Evolutionary conservation across 2,113 vertebrate genomes (phyloP), one percentile per base, ranked within the genome.

Genomic region (Xiphias gladius): DNA sequence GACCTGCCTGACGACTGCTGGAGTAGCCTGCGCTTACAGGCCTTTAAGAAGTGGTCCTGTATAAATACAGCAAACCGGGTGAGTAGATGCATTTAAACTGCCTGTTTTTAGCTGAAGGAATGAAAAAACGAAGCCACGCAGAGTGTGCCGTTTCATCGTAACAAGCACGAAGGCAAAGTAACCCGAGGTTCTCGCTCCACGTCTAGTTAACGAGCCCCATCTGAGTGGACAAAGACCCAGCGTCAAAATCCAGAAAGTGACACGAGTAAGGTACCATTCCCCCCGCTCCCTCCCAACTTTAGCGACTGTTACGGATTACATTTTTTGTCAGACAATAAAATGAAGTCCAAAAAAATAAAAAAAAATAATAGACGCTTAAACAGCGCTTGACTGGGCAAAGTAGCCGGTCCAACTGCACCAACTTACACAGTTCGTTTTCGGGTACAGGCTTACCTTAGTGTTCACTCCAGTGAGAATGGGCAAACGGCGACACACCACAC

Each of bases 401-500:
- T 55, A 24, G n/a, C 63, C 59, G 4, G 73, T 59, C 59, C 54
- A 63, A 68, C 10, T 28, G 70, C 61, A 69, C 17, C 78, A 90
- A 93, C 75, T 92, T 91, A 59, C 75, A 73, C 77, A 86, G 86
- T 80, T 79, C 12, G n/a, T 80, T 52, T 35, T 70, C 16, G 79
- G 74, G 39, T 83, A 0, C 59, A 9, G 46, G 39, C 92, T 93
- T 93, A 94, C 94, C 94, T 94, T 92, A 86, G 89, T 94, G 94
- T 93, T 93, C 86, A 84, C 92, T 92, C 92, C 92, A 78, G 85
- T 50, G 90, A 90, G 86, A 89, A 90, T 30, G 79, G 81, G 79
- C 87, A 72, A 76, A 77, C 86, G 64, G 88, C 88, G 86, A 91
- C 88, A 76, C 84, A 30, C 87, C 74, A 58, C 39, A 63, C 79